Conservation (phyloP, 2,113 vertebrate genomes). For the Ailuropoda melanoleuca region DNA sequence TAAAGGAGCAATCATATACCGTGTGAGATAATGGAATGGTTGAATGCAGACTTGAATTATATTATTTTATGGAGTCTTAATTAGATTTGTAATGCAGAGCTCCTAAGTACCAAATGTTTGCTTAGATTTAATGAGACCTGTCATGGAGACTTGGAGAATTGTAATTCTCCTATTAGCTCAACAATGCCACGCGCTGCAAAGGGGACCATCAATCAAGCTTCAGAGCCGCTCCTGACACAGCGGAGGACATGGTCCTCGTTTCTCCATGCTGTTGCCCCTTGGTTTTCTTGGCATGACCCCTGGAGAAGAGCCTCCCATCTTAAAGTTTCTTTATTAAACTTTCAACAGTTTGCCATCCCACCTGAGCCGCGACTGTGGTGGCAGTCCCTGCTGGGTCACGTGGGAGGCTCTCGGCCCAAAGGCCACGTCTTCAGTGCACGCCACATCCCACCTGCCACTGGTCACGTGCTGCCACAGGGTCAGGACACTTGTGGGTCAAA, state of each 20-base stretch:
- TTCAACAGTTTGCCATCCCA: accelerated
- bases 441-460: accelerated
- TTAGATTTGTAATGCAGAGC: conserved; percentile 64
- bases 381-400: accelerated
- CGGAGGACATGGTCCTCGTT: accelerated
- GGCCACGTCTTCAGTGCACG: accelerated
- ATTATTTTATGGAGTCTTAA: conserved; percentile 71
- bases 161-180: conserved; percentile 49
- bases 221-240: background rate
- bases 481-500: too few relatives aligned
- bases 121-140: conserved; percentile 67
- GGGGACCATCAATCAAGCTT: background rate
- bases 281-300: background rate
- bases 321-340: background rate
- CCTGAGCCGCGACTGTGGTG: background rate
- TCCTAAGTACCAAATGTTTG: conserved; percentile 38
- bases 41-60: conserved; percentile 58
- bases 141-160: background rate
- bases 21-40: background rate
- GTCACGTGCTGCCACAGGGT: accelerated
- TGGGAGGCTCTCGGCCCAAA: background rate
- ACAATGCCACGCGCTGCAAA: background rate
- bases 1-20: conserved; percentile 47
- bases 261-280: accelerated
- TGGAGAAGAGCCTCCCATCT: background rate